phyloP scores from a whole-genome alignment of 2,797 vertebrate genomes.

The Acipenser ruthenus region DNA sequence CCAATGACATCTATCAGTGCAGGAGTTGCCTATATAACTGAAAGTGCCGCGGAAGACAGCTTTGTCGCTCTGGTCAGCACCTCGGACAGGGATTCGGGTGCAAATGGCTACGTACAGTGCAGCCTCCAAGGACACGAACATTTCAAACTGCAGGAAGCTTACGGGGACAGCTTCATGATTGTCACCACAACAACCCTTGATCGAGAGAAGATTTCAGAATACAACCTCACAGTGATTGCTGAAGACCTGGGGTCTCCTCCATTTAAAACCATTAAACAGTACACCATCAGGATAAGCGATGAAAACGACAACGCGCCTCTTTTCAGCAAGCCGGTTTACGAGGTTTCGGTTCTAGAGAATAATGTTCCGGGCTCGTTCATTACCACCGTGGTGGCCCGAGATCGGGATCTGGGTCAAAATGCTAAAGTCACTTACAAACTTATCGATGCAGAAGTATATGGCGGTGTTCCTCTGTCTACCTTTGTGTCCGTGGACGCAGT shows the following conservation, averaged over 20 bases:
- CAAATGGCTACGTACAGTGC: conserved; percentile 23
- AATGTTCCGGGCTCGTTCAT: conserved; percentile 21
- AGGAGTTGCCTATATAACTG: conserved; percentile 60
- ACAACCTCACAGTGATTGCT: conserved; percentile 24
- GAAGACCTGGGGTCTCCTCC: conserved; percentile 21
- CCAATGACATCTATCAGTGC: conserved; percentile 64
- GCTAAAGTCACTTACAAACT: conserved; percentile 54
- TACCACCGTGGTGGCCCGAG: conserved; percentile 47
- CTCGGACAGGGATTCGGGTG: conserved; percentile 63
- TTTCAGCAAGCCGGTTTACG: conserved; percentile 22
- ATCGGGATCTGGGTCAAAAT: conserved; percentile 46
- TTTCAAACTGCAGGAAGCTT: conserved; percentile 30
- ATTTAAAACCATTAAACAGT: conserved; percentile 19
- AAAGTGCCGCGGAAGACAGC: conserved; percentile 58
- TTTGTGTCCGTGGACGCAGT: conserved; percentile 48
- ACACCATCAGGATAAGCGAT: conserved; percentile 19
- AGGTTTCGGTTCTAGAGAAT: conserved; percentile 24
- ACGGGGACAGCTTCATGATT: conserved; percentile 30
- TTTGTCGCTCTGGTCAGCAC: conserved; percentile 71
- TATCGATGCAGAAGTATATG: conserved; percentile 44
- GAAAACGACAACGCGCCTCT: conserved; percentile 21
- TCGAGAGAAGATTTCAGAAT: conserved; percentile 23
- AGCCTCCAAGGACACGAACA: conserved; percentile 23
- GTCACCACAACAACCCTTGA: conserved; percentile 20
- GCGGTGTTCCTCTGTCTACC: conserved; percentile 45